Percentiles rank a stretch among this genome's conserved stretches.
These are phyloP conservation scores for Darevskia nairensis DNA, from an alignment of 2,797 vertebrate genomes.

Conservation along the genomic window DNA sequence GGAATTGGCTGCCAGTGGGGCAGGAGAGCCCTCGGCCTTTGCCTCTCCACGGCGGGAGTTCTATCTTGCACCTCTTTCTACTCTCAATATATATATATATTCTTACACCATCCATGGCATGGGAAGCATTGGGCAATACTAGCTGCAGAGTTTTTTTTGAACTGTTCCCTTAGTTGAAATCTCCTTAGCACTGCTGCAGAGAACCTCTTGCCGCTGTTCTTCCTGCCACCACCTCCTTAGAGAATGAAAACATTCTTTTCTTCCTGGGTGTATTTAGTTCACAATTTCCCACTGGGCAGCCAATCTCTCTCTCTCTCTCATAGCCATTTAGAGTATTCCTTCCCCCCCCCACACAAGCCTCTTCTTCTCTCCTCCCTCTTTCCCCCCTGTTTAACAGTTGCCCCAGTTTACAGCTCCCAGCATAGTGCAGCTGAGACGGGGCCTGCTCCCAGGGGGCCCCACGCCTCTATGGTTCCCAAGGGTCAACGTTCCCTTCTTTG, in stretches of 20 bases:
- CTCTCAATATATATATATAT: neutral
- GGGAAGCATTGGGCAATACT: neutral
- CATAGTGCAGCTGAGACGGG: neutral
- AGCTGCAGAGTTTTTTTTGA: accelerated
- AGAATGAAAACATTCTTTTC: neutral
- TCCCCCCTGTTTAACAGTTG: neutral
- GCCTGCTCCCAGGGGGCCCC: neutral
- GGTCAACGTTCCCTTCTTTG: no score
- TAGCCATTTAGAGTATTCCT: neutral
- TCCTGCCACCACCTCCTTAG: no score
- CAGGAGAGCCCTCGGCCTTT: neutral
- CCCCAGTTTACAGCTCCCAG: neutral
- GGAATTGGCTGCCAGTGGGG: no score
- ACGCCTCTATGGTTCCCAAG: neutral
- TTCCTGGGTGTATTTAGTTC: neutral
- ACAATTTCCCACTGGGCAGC: neutral
- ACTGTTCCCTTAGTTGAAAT: neutral
- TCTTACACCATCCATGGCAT: neutral
- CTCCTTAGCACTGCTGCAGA: neutral
- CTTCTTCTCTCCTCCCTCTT: no score
- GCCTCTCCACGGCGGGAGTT: neutral
- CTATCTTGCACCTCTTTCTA: neutral
- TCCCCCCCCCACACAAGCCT: no score
- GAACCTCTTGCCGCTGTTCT: neutral
- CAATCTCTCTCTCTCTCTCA: neutral